Percentiles rank a stretch among this genome's conserved stretches.
These are phyloP conservation scores for Cyanistes caeruleus DNA, from an alignment of 2,113 vertebrate genomes.

Conservation along the genomic window DNA sequence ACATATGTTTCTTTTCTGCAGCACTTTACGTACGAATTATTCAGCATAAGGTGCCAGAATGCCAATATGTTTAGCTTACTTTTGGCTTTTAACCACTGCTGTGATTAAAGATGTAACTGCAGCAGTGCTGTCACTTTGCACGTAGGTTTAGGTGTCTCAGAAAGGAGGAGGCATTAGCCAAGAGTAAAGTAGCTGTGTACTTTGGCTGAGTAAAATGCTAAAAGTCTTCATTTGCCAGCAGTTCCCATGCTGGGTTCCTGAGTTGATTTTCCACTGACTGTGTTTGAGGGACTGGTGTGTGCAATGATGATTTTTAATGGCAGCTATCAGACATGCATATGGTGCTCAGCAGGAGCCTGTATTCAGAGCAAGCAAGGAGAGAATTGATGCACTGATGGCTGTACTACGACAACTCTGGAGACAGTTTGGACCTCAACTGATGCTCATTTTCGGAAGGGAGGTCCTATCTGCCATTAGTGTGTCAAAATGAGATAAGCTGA, in stretches of 20 bases:
- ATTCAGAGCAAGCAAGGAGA: constrained; percentile 25
- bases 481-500: not conserved
- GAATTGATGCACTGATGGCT: constrained; percentile 48
- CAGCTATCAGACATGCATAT: constrained; percentile 63
- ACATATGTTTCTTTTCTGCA: constrained; percentile 74
- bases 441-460: not conserved
- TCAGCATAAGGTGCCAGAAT: constrained; percentile 72
- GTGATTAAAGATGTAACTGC: constrained; percentile 71
- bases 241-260: constrained; percentile 41
- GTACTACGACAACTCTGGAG: not conserved
- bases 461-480: not conserved
- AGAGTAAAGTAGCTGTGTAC: constrained; percentile 58
- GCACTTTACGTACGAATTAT: constrained; percentile 66
- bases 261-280: constrained; percentile 54
- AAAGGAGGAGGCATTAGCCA: constrained; percentile 19
- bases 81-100: constrained; percentile 73
- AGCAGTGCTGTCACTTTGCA: constrained; percentile 54
- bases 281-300: constrained; percentile 43
- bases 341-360: constrained; percentile 19
- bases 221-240: constrained; percentile 56
- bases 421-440: not conserved
- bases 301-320: constrained; percentile 66
- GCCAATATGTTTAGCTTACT: constrained; percentile 73
- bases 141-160: constrained; percentile 39
- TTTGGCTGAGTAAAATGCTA: constrained; percentile 48